Evolutionary conservation across 2,797 vertebrate species (phyloP), one percentile per base, ranked within the genome.

Genomic region (Sebastolobus altivelis): DNA sequence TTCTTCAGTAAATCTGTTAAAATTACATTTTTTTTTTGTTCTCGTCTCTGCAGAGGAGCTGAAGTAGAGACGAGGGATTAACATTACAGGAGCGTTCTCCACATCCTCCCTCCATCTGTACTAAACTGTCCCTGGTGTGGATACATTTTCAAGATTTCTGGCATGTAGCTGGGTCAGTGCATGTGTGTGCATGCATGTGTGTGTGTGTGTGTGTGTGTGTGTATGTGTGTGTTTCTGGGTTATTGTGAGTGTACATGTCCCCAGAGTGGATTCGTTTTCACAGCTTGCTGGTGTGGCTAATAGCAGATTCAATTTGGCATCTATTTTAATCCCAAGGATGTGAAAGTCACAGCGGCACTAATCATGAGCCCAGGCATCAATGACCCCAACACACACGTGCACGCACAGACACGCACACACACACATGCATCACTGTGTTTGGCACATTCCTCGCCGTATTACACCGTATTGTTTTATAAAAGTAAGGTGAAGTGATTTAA

Each of bases 211-310:
- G 73, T 20, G 69, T 65, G 84, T 62, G 54, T 72, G 75, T 63
- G 65, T 27, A 35, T 60, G 37, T 56, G 72, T 35, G 77, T 73
- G 75, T 69, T 56, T 80, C n/a, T 74, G 33, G 33, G 76, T 80
- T 69, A 78, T 52, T 88, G 85, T 86, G 84, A 78, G 78, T 67
- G 43, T 78, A 78, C 63, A 72, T 49, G 77, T 92, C 91, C 84
- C 88, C 40, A 13, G 92, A 89, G 87, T 84, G 81, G 90, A 89
- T 92, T 90, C 10, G 6, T 91, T 94, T 92, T 92, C 89, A 89
- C 84, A 85, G 88, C 75, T 88, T 70, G 72, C 69, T 82, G 80
- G 81, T 85, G 84, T 79, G 84, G 82, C 84, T 83, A 82, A 89
- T 84, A 90, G 82, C 74, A 84, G 65, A 79, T 89, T 90, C 70